A percentile compares a stretch with the other conserved stretches of the same genome.
Conservation (phyloP, 2,888 invertebrate genomes). For the Drosophila ustulata region DNA sequence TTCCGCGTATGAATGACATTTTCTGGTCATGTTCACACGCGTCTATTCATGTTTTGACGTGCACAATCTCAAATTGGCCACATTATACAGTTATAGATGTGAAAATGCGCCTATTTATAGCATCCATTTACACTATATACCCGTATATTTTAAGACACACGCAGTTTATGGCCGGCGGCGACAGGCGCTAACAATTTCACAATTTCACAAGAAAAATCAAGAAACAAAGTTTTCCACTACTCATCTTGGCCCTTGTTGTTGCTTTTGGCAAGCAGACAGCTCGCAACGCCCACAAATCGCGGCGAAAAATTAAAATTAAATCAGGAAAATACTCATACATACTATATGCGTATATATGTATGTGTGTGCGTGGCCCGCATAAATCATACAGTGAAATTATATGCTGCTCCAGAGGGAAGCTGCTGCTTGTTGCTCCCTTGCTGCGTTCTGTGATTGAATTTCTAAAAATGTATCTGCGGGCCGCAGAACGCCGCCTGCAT, state of each 20-base stretch:
- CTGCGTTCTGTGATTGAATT: constrained; percentile 65
- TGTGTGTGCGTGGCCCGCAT: constrained; percentile 58
- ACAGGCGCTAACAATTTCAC: constrained; percentile 74
- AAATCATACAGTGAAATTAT: constrained; percentile 51
- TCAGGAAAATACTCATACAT: constrained; percentile 37
- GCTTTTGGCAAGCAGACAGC: constrained; percentile 17
- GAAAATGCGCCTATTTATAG: constrained; percentile 43
- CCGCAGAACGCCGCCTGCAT: constrained; percentile 53
- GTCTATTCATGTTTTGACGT: constrained; percentile 46
- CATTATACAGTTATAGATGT: constrained; percentile 41
- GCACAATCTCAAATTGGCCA: constrained; percentile 33
- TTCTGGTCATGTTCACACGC: constrained; percentile 46
- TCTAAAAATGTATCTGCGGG: constrained; percentile 70
- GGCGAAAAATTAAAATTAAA: constrained; percentile 42
- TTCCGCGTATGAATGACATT: constrained; percentile 49
- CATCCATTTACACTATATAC: constrained; percentile 2
- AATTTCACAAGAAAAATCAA: constrained; percentile 48
- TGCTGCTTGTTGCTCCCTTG: constrained; percentile 49
- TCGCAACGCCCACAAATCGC: constrained; percentile 37
- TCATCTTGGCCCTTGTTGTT: constrained; percentile 4
- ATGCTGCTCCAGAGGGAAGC: constrained; percentile 54
- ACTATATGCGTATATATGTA: not conserved
- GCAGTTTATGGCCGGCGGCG: constrained; percentile 59
- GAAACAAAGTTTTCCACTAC: constrained; percentile 53
- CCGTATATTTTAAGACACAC: constrained; percentile 21